Evolutionary conservation across 2,113 vertebrate genomes (phyloP).

Genomic region (Chroicocephalus ridibundus): DNA sequence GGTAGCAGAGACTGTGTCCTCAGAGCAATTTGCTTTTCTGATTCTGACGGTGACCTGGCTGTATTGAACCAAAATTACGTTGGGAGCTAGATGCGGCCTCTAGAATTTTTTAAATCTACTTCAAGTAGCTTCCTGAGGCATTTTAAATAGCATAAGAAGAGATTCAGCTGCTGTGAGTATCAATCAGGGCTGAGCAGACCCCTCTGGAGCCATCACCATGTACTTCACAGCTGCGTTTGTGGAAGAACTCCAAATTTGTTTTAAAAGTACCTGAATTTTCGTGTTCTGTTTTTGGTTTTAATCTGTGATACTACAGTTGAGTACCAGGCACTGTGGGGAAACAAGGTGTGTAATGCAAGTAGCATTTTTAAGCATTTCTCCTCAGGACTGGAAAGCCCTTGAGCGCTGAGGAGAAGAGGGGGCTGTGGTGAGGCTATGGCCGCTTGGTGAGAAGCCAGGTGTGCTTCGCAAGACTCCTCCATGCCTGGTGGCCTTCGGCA

Average conservation of each 20-base stretch:
- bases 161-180: neutral
- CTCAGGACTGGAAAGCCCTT: neutral
- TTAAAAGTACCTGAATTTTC: neutral
- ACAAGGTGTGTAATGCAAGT: neutral
- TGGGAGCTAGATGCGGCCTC: neutral
- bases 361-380: neutral
- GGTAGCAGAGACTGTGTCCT: accelerated
- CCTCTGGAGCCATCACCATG: neutral
- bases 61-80: neutral
- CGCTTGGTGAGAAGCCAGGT: accelerated
- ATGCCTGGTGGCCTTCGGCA: accelerated
- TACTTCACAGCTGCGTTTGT: neutral
- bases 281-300: neutral
- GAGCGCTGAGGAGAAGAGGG: neutral
- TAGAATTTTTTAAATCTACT: neutral
- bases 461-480: accelerated
- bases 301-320: neutral
- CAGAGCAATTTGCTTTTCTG: neutral
- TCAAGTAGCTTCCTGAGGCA: neutral
- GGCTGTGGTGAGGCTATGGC: neutral
- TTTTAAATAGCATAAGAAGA: neutral
- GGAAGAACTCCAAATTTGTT: neutral
- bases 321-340: neutral
- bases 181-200: neutral
- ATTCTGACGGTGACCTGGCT: neutral